Evolutionary conservation across 2,888 invertebrate genomes (phyloP), one percentile per base, ranked within the genome.

Genomic region (Cataglyphis albicans): DNA sequence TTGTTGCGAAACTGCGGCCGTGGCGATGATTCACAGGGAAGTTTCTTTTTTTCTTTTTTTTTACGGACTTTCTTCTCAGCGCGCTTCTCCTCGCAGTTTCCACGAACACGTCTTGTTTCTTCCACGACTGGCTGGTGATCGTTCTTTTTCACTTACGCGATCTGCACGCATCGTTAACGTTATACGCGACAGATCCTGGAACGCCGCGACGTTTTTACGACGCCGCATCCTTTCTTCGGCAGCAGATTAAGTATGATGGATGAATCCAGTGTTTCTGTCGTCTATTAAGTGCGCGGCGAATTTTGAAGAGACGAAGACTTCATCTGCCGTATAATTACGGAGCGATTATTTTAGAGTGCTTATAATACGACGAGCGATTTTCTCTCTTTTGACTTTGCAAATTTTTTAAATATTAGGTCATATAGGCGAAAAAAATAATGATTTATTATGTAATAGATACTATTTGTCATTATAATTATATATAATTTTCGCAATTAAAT

Each of bases 1-100:
- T 89, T 90, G 90, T 89, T 89, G 90, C 84, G 88, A 87, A 89
- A 89, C 89, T 90, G 83, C 68, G 82, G 82, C 81, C 83, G 48
- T 7, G 80, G 80, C 82, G 84, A 85, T 89, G 88, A 89, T 86
- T 88, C 89, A 82, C 89, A 82, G 84, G 73, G 72, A 81, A 80
- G 59, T 85, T 85, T 78, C 67, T 80, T 76, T 88, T 88, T 88
- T 88, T 82, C 67, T 80, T 88, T 88, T 76, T 88, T 88, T 88
- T 88, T 82, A 86, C 88, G 63, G 75, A 12, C 21, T 61, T 41
- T 59, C 63, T 59, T 76, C 32, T 25, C 44, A 18, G 68, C 6
- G 5, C 21, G 61, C 83, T 78, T 76, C 76, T 74, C 74, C 72
- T 81, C 61, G 76, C 84, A 55, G 76, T 75, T 81, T 72, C 68